Evolutionary conservation across 2,113 vertebrate genomes (phyloP).

Genomic region (Tylochromis polylepis): DNA sequence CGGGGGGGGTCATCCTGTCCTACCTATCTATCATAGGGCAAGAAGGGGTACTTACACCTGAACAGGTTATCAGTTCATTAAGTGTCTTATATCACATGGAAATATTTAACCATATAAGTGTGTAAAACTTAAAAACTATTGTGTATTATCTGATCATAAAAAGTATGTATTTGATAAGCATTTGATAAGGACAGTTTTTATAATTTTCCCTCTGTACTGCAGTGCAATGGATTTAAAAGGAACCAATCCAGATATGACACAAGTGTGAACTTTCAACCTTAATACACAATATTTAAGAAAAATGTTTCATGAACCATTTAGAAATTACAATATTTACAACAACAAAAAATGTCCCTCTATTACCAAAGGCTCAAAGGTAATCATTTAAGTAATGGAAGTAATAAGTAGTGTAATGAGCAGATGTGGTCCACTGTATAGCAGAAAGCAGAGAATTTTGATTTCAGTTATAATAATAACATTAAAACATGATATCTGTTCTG

Average conservation of each 20-base stretch:
- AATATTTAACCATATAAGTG: background rate
- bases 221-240: background rate
- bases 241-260: background rate
- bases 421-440: background rate
- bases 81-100: background rate
- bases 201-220: background rate
- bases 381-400: background rate
- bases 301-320: background rate
- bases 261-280: background rate
- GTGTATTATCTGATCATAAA: background rate
- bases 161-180: background rate
- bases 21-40: background rate
- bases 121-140: accelerated
- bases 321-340: background rate
- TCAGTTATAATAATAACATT: background rate
- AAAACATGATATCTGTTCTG: background rate
- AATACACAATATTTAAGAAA: background rate
- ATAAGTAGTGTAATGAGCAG: background rate
- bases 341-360: background rate
- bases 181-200: background rate
- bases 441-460: background rate
- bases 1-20: background rate
- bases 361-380: background rate
- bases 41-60: background rate
- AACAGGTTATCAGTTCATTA: accelerated